phyloP scores from a whole-genome alignment of 2,797 vertebrate species.

The Carapus acus region DNA sequence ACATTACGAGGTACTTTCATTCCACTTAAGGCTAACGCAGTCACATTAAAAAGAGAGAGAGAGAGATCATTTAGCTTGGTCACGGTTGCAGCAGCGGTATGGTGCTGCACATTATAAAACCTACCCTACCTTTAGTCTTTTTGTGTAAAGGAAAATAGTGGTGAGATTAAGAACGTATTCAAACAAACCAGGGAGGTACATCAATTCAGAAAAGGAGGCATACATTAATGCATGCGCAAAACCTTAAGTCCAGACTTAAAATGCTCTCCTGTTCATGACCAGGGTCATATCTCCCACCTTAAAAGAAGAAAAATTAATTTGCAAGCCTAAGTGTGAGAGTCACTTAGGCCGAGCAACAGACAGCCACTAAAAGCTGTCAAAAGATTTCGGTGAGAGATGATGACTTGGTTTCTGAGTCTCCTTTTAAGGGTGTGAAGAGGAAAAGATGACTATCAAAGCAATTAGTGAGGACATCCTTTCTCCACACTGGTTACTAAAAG shows the following conservation, averaged over 20 bases:
- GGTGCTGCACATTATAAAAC: too few species aligned
- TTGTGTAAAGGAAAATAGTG: too few species aligned
- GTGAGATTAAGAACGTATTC: too few species aligned
- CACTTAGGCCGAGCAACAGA: conserved; percentile 30
- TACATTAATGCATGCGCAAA: too few species aligned
- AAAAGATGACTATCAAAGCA: conserved; percentile 56
- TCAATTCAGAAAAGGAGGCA: too few species aligned
- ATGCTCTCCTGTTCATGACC: conserved; percentile 46
- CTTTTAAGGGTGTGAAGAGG: conserved; percentile 30
- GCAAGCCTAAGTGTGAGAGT: conserved; percentile 62
- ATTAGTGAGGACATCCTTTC: conserved; percentile 55
- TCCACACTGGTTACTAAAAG: conserved; percentile 29
- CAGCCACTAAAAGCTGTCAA: conserved; percentile 27
- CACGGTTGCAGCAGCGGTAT: too few species aligned
- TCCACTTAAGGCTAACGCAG: too few species aligned
- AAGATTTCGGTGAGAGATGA: conserved; percentile 41
- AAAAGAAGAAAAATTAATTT: conserved; percentile 62
- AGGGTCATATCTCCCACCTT: conserved; percentile 49
- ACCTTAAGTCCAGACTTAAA: conserved; percentile 53
- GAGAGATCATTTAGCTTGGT: too few species aligned
- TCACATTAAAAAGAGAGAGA: too few species aligned
- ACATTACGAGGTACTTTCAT: conserved; percentile 31
- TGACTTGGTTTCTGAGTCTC: conserved; percentile 36
- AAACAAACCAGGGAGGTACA: too few species aligned
- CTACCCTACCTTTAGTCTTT: too few species aligned